A percentile compares a stretch with the other conserved stretches of the same genome.
These are phyloP conservation scores for Rhabdophis nuchalis DNA, from an alignment of 2,797 vertebrate species.

Conservation along the genomic window DNA sequence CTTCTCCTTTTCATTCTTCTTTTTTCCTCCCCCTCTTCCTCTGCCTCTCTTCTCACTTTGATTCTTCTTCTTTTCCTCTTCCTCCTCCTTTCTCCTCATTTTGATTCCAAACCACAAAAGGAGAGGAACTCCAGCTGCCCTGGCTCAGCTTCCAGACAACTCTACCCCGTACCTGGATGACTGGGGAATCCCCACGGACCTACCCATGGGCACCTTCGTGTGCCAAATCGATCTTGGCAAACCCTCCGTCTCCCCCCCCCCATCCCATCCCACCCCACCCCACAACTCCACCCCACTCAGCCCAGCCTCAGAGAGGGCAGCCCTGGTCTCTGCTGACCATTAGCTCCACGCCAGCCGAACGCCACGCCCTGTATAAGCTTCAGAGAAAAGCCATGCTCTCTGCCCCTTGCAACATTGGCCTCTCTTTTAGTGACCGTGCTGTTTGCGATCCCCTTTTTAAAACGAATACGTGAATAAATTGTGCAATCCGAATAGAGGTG, in stretches of 20 bases:
- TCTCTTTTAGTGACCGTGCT: slow-evolving; percentile 16
- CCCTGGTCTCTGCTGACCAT: background rate
- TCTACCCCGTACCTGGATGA: background rate
- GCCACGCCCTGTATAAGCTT: background rate
- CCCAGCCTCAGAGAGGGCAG: background rate
- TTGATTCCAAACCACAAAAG: background rate
- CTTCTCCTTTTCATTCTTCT: background rate
- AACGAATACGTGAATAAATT: background rate
- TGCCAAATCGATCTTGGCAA: background rate
- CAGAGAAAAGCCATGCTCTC: slow-evolving; percentile 49
- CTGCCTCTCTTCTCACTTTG: too few species aligned
- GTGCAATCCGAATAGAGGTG: slow-evolving; percentile 15
- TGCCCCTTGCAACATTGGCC: slow-evolving; percentile 43
- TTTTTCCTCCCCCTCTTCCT: too few species aligned
- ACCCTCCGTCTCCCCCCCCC: background rate
- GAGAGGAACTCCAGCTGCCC: background rate
- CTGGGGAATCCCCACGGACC: background rate
- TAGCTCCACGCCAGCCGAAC: background rate
- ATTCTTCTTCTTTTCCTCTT: too few species aligned
- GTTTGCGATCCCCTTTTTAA: slow-evolving; percentile 37
- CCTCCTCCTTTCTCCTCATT: background rate
- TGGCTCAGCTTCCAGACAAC: background rate
- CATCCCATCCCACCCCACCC: too few species aligned
- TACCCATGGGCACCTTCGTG: background rate
- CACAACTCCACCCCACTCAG: background rate